phyloP scores from a whole-genome alignment of 2,113 vertebrate species.

The Anser brachyrhynchus region DNA sequence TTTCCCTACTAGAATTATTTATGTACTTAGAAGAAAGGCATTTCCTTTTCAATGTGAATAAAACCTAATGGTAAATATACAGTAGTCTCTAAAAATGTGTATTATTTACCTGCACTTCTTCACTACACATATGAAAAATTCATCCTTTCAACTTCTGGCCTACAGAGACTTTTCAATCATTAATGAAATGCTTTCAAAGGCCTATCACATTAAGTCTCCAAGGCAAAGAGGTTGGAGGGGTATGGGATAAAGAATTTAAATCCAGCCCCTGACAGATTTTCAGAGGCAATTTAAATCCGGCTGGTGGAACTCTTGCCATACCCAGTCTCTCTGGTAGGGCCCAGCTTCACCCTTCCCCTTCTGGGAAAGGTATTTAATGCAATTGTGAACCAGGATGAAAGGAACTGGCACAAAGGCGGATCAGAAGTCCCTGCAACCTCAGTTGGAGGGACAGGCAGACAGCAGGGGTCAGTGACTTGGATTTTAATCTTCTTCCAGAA shows the following conservation, averaged over 20 bases:
- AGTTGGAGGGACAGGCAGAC: neutral
- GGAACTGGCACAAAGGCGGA: neutral
- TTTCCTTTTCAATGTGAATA: neutral
- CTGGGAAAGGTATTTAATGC: neutral
- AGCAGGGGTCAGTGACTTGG: neutral
- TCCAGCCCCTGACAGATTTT: neutral
- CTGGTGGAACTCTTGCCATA: neutral
- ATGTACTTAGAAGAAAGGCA: neutral
- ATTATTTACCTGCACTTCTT: neutral
- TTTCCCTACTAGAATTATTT: neutral
- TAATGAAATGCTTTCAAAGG: neutral
- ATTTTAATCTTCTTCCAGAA: neutral
- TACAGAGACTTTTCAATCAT: neutral
- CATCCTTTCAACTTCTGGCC: neutral
- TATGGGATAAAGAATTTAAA: neutral
- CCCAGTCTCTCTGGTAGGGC: neutral
- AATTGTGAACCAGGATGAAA: neutral
- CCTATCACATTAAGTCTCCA: neutral
- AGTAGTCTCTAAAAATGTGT: neutral
- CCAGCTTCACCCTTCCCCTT: neutral
- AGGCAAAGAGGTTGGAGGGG: neutral
- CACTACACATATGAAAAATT: neutral
- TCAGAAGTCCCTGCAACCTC: neutral
- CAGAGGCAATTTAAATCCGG: neutral
- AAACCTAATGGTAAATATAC: neutral